A percentile compares a stretch with the other conserved stretches of the same genome.
These are phyloP conservation scores for Drosophila conformis DNA, from an alignment of 2,888 invertebrate species.

Conservation along the genomic window DNA sequence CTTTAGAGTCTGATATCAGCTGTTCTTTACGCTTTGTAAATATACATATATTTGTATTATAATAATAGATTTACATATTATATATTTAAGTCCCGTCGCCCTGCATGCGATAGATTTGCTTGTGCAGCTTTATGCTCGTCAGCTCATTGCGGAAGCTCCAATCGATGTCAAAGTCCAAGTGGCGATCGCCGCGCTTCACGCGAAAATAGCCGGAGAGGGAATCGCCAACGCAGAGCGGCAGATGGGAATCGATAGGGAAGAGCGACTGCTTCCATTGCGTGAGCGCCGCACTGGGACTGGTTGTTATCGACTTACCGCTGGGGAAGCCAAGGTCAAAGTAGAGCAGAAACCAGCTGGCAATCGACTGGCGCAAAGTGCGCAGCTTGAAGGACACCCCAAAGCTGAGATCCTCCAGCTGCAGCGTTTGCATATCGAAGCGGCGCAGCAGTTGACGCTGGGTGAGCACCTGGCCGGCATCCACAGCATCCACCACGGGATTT, in stretches of 20 bases:
- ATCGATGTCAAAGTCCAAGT: conserved; percentile 55
- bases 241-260: conserved; percentile 45
- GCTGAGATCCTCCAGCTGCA: conserved; percentile 33
- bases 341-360: conserved; percentile 46
- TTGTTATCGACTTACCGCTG: conserved; percentile 13
- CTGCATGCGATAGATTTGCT: conserved; percentile 58
- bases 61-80: neutral
- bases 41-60: neutral
- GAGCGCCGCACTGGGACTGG: conserved; percentile 24
- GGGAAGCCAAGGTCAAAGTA: conserved; percentile 53
- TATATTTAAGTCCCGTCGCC: neutral
- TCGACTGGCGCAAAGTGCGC: conserved; percentile 19
- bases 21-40: neutral
- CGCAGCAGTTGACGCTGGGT: conserved; percentile 30
- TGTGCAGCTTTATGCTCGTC: conserved; percentile 25
- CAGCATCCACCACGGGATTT: conserved; percentile 20
- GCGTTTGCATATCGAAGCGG: conserved; percentile 35
- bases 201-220: conserved; percentile 24
- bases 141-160: conserved; percentile 45
- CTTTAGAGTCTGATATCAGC: neutral
- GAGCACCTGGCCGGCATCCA: conserved; percentile 24
- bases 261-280: conserved; percentile 57
- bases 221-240: conserved; percentile 40
- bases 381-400: conserved; percentile 44
- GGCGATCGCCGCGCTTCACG: conserved; percentile 12